Base-by-base conservation (phyloP, 2,888 invertebrate species). In the Gryllus longicercus region DNA sequence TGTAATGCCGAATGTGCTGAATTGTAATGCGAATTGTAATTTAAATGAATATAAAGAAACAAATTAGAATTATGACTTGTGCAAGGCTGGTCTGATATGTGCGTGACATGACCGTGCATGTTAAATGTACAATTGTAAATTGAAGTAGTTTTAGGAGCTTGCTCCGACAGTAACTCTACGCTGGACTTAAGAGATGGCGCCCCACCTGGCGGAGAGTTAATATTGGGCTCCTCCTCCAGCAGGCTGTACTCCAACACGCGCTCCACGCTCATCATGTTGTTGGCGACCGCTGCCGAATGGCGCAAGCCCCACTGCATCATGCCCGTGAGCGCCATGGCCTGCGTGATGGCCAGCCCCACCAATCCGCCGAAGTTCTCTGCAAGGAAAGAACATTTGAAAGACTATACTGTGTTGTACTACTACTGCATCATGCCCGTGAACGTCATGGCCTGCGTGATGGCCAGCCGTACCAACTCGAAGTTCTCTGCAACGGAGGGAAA, bases 221-320 rank as follows among this genome's bases (percentile, higher is more conserved):
- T 85, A 0, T 91, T 88, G 0, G 89, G 86, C 83, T 94, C 94
- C 0, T 91, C 84, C 1, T 92, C 90, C n/a, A 96, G 88, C 38
- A 90, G 88, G 1, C 92, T 91, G 86, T 97, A 97, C 85, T 96
- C 95, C 14, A 95, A 86, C 0, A 96, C 92, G 86, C 96, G 91
- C 87, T 98, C 98, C 0, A 98, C 97, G 10, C 95, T 93, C 4
- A 95, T 96, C 95, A 96, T 95, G 83, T 93, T 94, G 85, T 95
- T 96, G 86, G 93, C 95, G 14, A 95, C 87, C 86, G 97, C 97
- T 0, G 96, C 95, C 84, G 96, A 95, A 87, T 97, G 97, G 14
- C 97, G 89, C 92, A 97, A 95, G 50, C 96, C 96, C 96, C 96
- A 98, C 85, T 90, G 90, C 84, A 90, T 87, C 85, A 89, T 87